Percentiles rank a stretch among this genome's conserved stretches.
Evolutionary conservation across 2,888 invertebrate genomes (phyloP).

Genomic region (Meloe dianella): DNA sequence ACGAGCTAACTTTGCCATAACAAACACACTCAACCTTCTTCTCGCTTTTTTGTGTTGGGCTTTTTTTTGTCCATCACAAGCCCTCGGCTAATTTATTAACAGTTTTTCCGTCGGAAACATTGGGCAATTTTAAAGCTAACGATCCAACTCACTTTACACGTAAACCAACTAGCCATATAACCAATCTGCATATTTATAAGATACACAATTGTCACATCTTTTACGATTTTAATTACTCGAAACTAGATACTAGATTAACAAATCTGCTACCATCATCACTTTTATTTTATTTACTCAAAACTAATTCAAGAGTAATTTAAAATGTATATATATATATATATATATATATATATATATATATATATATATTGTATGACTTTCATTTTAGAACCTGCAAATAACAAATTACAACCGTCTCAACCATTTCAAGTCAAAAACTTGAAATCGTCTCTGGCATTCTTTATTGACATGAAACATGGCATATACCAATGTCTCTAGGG

Average conservation of each 20-base stretch:
- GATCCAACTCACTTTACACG: neutral
- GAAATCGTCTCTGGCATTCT: slow-evolving; percentile 5
- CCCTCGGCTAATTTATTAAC: slow-evolving; percentile 26
- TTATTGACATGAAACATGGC: slow-evolving; percentile 13
- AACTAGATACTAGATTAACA: no score
- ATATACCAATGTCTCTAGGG: slow-evolving; percentile 22
- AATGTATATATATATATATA: no score
- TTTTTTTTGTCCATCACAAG: neutral
- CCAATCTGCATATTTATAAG: slow-evolving; percentile 1
- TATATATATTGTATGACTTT: no score
- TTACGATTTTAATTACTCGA: neutral
- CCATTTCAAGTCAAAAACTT: neutral
- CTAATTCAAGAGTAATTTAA: no score
- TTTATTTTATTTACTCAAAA: no score
- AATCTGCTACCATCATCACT: no score
- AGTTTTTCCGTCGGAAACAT: slow-evolving; percentile 14
- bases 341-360: no score
- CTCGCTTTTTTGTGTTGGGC: slow-evolving; percentile 14
- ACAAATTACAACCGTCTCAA: neutral
- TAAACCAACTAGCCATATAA: neutral
- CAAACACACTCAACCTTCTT: slow-evolving; percentile 31
- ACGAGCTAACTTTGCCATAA: slow-evolving; percentile 29
- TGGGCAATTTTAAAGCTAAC: slow-evolving; percentile 21
- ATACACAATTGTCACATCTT: neutral
- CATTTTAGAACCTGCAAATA: no score